Conservation (phyloP, 2,113 vertebrate species). For the Siniperca knerii region DNA sequence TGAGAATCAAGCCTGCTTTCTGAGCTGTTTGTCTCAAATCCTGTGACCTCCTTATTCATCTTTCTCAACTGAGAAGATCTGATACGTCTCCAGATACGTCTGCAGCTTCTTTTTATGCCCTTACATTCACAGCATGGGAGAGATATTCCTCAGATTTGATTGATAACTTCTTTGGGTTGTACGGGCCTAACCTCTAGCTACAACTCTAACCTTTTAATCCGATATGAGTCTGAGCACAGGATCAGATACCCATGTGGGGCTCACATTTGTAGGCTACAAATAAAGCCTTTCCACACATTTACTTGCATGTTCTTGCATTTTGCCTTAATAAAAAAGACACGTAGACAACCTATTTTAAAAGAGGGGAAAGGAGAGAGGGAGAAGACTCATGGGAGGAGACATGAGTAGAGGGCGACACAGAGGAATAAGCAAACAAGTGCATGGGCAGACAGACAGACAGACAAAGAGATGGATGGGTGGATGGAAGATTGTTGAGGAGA, state of each 20-base stretch:
- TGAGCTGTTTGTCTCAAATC: slow-evolving; percentile 18
- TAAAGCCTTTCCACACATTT: slow-evolving; percentile 17
- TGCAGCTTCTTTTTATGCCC: slow-evolving; percentile 5
- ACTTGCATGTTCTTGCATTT: slow-evolving; percentile 5
- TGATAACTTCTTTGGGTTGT: slow-evolving; percentile 26
- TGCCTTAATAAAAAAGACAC: slow-evolving; percentile 38
- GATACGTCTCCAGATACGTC: not conserved
- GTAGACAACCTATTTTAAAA: slow-evolving; percentile 9
- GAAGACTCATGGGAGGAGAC: not conserved
- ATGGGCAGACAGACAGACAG: slow-evolving; percentile 34
- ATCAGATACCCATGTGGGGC: slow-evolving; percentile 5
- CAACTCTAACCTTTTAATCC: slow-evolving; percentile 52
- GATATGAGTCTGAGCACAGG: slow-evolving; percentile 17
- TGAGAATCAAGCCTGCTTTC: not conserved
- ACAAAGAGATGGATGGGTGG: slow-evolving; percentile 65
- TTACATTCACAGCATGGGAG: slow-evolving; percentile 1
- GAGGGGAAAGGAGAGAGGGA: not conserved
- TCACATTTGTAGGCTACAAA: slow-evolving; percentile 2
- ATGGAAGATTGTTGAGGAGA: slow-evolving; percentile 68
- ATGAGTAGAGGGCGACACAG: slow-evolving; percentile 23
- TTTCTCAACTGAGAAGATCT: not conserved
- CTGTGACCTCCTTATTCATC: not conserved
- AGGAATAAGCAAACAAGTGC: slow-evolving; percentile 49
- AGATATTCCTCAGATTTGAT: slow-evolving; percentile 9
- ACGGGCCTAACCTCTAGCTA: slow-evolving; percentile 18